These are phyloP conservation scores for Hydropsyche betteni DNA, from an alignment of 2,888 invertebrate genomes.

Conservation along the genomic window DNA sequence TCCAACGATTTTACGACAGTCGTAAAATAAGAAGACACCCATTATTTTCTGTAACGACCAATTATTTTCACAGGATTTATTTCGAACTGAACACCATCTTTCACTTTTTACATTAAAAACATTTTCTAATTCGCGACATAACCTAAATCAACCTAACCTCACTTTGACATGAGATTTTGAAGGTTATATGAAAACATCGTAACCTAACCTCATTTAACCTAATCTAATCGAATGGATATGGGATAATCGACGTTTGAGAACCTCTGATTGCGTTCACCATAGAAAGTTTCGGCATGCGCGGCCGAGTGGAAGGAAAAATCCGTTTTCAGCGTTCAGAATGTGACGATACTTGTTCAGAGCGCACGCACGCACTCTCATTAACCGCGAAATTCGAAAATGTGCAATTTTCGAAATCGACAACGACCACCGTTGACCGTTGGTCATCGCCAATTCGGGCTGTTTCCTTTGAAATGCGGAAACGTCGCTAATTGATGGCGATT, in stretches of 20 bases:
- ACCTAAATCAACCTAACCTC: too few relatives aligned
- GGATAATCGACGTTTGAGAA: slow-evolving; percentile 4
- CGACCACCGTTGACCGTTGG: neutral
- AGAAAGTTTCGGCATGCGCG: slow-evolving; percentile 2
- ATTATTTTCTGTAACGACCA: too few relatives aligned
- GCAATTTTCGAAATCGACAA: neutral
- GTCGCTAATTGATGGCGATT: slow-evolving; percentile 3
- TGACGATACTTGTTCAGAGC: neutral
- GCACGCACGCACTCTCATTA: slow-evolving; percentile 6
- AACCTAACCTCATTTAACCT: too few relatives aligned
- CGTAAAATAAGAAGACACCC: too few relatives aligned
- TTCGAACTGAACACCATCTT: too few relatives aligned
- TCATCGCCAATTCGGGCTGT: slow-evolving; percentile 27
- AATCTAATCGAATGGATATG: too few relatives aligned
- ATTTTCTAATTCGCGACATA: too few relatives aligned
- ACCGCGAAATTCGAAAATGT: neutral
- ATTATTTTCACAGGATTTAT: too few relatives aligned
- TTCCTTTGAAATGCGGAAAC: slow-evolving; percentile 28
- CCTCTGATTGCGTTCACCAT: neutral
- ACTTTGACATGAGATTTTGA: too few relatives aligned
- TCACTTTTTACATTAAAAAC: too few relatives aligned
- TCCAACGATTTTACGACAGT: too few relatives aligned
- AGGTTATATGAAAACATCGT: too few relatives aligned
- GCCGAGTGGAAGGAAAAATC: slow-evolving; percentile 10
- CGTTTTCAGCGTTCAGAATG: slow-evolving; percentile 27